Evolutionary conservation across 2,797 vertebrate species (phyloP).

Genomic region (Rhinogobio ventralis): DNA sequence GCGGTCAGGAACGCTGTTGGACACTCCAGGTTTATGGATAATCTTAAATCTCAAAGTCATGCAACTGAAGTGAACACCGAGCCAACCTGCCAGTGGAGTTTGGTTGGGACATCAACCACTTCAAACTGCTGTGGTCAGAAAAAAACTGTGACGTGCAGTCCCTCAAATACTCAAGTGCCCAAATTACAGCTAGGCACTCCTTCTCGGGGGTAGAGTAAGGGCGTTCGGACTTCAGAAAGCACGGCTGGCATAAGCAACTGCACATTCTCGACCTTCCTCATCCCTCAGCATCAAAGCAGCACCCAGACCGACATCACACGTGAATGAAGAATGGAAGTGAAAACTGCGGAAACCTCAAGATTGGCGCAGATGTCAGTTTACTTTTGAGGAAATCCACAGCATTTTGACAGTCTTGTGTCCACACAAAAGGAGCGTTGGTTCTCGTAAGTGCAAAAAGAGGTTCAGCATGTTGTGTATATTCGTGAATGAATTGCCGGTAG

Average conservation of each 20-base stretch:
- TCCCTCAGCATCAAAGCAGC: neutral
- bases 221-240: neutral
- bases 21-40: conserved; percentile 14
- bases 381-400: neutral
- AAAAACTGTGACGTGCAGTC: too few species aligned
- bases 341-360: neutral
- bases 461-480: conserved; percentile 30
- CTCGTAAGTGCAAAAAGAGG: conserved; percentile 6
- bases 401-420: conserved; percentile 29
- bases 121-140: conserved; percentile 17
- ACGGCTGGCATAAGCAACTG: neutral
- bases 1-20: neutral
- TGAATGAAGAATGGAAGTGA: neutral
- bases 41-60: conserved; percentile 21
- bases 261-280: neutral
- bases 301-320: neutral
- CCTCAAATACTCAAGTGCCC: too few species aligned
- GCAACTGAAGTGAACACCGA: neutral
- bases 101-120: conserved; percentile 9
- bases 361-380: neutral
- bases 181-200: too few species aligned
- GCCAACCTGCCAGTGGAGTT: neutral
- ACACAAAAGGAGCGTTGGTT: neutral
- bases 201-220: neutral
- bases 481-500: neutral